phyloP scores from a whole-genome alignment of 92 coral and sea anemone genomes.

The Paragorgia papillata region DNA sequence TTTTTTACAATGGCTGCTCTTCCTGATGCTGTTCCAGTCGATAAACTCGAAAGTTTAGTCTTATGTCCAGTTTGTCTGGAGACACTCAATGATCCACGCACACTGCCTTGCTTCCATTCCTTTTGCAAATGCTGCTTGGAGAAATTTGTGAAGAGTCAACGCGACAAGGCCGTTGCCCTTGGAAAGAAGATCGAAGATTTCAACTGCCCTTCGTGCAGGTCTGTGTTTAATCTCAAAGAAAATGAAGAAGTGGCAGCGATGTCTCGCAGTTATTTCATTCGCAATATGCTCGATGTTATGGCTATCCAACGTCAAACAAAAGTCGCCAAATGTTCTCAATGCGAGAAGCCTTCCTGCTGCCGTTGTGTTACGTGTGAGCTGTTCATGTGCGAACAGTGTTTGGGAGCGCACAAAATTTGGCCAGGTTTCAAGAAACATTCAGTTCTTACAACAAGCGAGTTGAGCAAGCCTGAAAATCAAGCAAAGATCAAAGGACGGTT shows the following conservation, averaged over 20 bases:
- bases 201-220: conserved; percentile 19
- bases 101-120: conserved; percentile 32
- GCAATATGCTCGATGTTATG: conserved; percentile 4
- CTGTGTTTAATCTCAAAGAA: background rate
- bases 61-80: conserved; percentile 6
- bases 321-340: background rate
- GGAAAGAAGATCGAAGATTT: conserved; percentile 13
- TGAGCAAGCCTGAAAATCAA: conserved; percentile 21
- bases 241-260: conserved; percentile 8
- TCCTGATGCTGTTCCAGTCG: background rate
- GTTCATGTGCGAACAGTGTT: conserved; percentile 35
- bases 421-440: conserved; percentile 1
- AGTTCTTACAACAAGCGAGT: conserved; percentile 15
- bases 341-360: conserved; percentile 5
- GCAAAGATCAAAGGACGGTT: background rate
- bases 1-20: conserved; percentile 33
- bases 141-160: background rate
- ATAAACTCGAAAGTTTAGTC: background rate
- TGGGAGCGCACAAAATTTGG: background rate
- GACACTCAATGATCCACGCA: conserved; percentile 24
- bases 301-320: conserved; percentile 6
- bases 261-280: conserved; percentile 4
- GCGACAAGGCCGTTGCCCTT: conserved; percentile 12
- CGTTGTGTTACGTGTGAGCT: conserved; percentile 33
- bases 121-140: conserved; percentile 26